These are phyloP conservation scores for Cichladusa arquata DNA, from an alignment of 2,113 vertebrate species.

Conservation along the genomic window DNA sequence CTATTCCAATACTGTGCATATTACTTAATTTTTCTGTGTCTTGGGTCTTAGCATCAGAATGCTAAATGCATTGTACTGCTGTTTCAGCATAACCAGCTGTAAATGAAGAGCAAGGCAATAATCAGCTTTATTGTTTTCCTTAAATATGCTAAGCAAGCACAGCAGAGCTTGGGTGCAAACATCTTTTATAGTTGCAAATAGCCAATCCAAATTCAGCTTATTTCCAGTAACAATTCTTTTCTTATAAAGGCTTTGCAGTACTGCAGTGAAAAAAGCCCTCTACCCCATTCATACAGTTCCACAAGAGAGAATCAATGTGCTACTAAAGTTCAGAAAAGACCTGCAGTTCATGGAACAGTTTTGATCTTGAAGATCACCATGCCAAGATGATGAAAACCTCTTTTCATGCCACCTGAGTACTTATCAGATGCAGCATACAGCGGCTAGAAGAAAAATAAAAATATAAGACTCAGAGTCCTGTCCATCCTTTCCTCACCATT, in stretches of 20 bases:
- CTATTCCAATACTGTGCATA: background rate
- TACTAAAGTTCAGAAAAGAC: background rate
- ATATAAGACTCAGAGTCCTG: background rate
- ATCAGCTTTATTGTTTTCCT: slow-evolving; percentile 37
- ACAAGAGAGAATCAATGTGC: background rate
- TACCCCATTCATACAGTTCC: background rate
- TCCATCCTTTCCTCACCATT: background rate
- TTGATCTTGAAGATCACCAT: background rate
- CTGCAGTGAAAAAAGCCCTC: background rate
- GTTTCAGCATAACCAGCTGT: background rate
- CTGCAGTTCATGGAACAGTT: background rate
- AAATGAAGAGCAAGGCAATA: slow-evolving; percentile 21
- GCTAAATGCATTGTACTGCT: background rate
- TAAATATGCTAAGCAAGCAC: background rate
- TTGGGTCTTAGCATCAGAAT: background rate
- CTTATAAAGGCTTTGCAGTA: background rate
- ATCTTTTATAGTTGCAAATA: background rate
- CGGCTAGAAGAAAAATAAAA: background rate
- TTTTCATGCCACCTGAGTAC: background rate
- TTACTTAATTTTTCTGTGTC: background rate
- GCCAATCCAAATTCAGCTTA: background rate
- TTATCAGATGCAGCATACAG: background rate
- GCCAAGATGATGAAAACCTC: background rate
- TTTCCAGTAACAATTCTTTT: background rate
- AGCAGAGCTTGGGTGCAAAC: background rate